Evolutionary conservation across 1,140 invertebrate genomes (phyloP).

Genomic region (Watersipora subatra): DNA sequence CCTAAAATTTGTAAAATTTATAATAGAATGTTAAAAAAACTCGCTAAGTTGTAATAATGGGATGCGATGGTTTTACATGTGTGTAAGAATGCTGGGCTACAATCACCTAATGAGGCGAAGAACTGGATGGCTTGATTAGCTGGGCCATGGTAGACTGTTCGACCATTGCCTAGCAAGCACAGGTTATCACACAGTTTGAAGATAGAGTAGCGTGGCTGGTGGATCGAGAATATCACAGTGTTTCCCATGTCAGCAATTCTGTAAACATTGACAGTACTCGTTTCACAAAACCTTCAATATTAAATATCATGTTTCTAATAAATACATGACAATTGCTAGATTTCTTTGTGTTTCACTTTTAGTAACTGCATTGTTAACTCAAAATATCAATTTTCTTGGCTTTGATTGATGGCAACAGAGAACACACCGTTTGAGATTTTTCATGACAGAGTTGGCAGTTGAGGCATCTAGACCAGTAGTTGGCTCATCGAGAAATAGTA

Average conservation of each 20-base stretch:
- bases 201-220: constrained; percentile 39
- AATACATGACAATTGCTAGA: not conserved
- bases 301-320: not conserved
- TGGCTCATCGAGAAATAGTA: constrained; percentile 40
- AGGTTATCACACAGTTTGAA: constrained; percentile 34
- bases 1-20: constrained; percentile 18
- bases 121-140: constrained; percentile 23
- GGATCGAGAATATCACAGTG: constrained; percentile 39
- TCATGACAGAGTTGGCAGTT: constrained; percentile 37
- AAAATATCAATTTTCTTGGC: too few relatives aligned
- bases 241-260: constrained; percentile 28
- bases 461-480: constrained; percentile 40
- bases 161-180: constrained; percentile 27
- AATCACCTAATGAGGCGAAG: constrained; percentile 15
- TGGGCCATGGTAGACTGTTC: constrained; percentile 31
- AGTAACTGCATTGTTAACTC: too few relatives aligned
- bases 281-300: too few relatives aligned
- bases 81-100: not conserved
- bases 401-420: too few relatives aligned
- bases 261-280: too few relatives aligned
- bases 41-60: not conserved
- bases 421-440: constrained; percentile 16
- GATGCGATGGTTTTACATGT: not conserved
- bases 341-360: not conserved
- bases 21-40: not conserved